Evolutionary conservation across 2,888 invertebrate genomes (phyloP), one percentile per base, ranked within the genome.

Genomic region (Lapara coniferarum): DNA sequence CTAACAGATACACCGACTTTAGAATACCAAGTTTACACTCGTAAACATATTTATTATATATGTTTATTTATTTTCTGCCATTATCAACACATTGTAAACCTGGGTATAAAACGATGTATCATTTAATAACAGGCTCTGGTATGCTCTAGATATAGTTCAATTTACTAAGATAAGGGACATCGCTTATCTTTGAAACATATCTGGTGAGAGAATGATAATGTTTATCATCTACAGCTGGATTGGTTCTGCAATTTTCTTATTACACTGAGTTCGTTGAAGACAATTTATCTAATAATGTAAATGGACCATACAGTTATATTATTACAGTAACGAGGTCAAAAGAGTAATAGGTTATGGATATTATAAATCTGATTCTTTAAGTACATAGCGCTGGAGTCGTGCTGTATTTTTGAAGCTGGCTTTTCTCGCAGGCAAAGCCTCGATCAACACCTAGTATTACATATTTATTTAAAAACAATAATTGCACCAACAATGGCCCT

Each of bases 221-320:
- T 44, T 59, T 44, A 46, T 59, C 46, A 59, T 44, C n/a, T 57
- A 55, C 10, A n/a, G 10, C 10, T 37, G 10, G 10, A 10, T 58
- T n/a, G n/a, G 59, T 46, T 59, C 59, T 59, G 59, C 44, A 59
- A 59, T 58, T 37, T 59, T 59, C 30, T 59, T 59, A 59, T 16
- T 59, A 59, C 37, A n/a, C 13, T 44, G 44, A 16, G 44, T n/a
- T 5, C 13, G 13, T 49, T 44, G 44, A 10, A 59, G 46, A 16
- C 16, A 16, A 59, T 59, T 59, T 59, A 59, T 58, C 37, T 37
- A 19, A 25, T 56, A 25, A 13, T 56, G n/a, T 53, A 10, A 44
- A 44, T 37, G n/a, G 58, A n/a, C 14, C 58, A 37, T 14, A 0
- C n/a, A 37, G 37, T n/a, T 3, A 8, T 14, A n/a, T 14, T 14